Conservation (phyloP, 2,888 invertebrate genomes). For the Melolontha melolontha region DNA sequence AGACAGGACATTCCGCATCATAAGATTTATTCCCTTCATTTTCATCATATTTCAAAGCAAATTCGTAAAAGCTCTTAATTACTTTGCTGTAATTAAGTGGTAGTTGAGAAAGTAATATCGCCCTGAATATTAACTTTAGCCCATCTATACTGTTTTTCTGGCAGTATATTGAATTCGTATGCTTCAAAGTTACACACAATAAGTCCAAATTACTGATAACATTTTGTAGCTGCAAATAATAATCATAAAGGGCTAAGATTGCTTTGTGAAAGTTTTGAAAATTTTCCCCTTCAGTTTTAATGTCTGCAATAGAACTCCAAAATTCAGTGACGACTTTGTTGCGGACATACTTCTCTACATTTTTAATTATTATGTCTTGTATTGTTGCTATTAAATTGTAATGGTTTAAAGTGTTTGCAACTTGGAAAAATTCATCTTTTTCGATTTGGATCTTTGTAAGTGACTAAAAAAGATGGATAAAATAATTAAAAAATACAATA, state of each 20-base stretch:
- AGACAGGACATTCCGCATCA: slow-evolving; percentile 77
- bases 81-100: slow-evolving; percentile 77
- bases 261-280: slow-evolving; percentile 76
- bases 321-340: slow-evolving; percentile 73
- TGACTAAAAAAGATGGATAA: slow-evolving; percentile 45
- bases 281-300: slow-evolving; percentile 69
- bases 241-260: slow-evolving; percentile 74
- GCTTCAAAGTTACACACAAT: slow-evolving; percentile 66
- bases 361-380: slow-evolving; percentile 64
- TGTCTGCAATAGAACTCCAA: slow-evolving; percentile 74
- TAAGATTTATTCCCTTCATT: slow-evolving; percentile 48
- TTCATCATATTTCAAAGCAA: slow-evolving; percentile 72
- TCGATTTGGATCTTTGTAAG: slow-evolving; percentile 44
- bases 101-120: slow-evolving; percentile 77
- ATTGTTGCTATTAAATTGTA: slow-evolving; percentile 59
- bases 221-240: slow-evolving; percentile 69
- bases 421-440: slow-evolving; percentile 60
- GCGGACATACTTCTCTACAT: slow-evolving; percentile 72
- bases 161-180: slow-evolving; percentile 68
- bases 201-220: slow-evolving; percentile 70
- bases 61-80: slow-evolving; percentile 81
- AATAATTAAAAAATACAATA: too few relatives aligned
- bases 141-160: slow-evolving; percentile 69
- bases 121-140: slow-evolving; percentile 75
- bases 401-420: slow-evolving; percentile 58